Evolutionary conservation across 2,797 vertebrate genomes (phyloP).

Genomic region (Myotis pilosus): DNA sequence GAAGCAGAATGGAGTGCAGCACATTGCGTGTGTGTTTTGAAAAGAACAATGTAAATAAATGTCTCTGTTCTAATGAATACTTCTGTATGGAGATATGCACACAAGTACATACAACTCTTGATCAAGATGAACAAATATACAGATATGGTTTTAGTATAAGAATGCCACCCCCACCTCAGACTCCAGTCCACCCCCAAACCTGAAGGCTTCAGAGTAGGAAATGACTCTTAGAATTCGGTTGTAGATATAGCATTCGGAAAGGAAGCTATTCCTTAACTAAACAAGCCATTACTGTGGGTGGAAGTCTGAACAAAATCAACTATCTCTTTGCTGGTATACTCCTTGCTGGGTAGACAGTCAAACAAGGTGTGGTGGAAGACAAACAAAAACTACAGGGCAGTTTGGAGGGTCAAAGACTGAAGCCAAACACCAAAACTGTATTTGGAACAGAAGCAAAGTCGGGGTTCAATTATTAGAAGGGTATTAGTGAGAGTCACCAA

Average conservation of each 20-base stretch:
- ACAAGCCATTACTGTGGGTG: background rate
- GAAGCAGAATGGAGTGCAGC: background rate
- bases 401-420: background rate
- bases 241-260: background rate
- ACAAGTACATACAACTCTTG: background rate
- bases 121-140: background rate
- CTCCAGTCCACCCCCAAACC: background rate
- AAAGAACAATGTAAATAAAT: background rate
- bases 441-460: constrained; percentile 13
- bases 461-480: background rate
- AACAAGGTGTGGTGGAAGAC: background rate
- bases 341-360: background rate
- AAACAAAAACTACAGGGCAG: background rate
- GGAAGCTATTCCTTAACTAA: background rate
- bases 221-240: background rate
- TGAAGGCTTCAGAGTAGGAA: background rate
- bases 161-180: background rate
- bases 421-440: background rate
- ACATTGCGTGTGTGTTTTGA: background rate
- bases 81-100: background rate
- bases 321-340: background rate
- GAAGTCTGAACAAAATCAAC: background rate
- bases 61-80: background rate
- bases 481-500: background rate
- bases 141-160: background rate